Percentiles rank a stretch among this genome's conserved stretches.
These are phyloP conservation scores for Holocentrus rufus DNA, from an alignment of 2,797 vertebrate species.

Conservation along the genomic window DNA sequence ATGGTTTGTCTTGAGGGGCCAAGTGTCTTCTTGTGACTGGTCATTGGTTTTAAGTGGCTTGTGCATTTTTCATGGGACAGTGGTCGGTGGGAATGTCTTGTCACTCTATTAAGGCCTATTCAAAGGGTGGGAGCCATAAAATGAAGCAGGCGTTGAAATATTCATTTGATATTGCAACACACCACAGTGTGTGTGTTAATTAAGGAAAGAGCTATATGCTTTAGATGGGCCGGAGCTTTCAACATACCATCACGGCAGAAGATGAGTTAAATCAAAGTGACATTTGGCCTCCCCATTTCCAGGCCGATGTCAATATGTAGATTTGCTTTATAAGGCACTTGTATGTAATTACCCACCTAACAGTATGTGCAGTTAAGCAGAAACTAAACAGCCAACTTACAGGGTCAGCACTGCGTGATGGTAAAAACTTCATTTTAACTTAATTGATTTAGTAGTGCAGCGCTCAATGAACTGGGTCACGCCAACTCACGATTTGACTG, in stretches of 20 bases:
- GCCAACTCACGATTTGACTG: not conserved
- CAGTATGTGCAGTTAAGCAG: slow-evolving; percentile 14
- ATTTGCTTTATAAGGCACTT: slow-evolving; percentile 41
- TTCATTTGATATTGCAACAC: slow-evolving; percentile 80
- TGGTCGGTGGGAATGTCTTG: slow-evolving; percentile 79
- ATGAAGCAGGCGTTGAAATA: slow-evolving; percentile 80
- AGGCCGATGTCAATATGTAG: slow-evolving; percentile 40
- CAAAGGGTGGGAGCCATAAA: slow-evolving; percentile 77
- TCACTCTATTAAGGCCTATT: slow-evolving; percentile 81
- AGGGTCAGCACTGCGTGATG: not conserved
- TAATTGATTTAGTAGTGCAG: not conserved
- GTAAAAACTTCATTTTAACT: slow-evolving; percentile 3
- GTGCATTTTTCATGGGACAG: slow-evolving; percentile 85
- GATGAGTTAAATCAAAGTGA: slow-evolving; percentile 65
- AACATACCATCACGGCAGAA: slow-evolving; percentile 51
- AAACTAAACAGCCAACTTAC: slow-evolving; percentile 20
- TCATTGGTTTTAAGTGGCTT: slow-evolving; percentile 84
- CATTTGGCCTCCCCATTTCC: slow-evolving; percentile 45
- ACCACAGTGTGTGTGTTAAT: slow-evolving; percentile 76
- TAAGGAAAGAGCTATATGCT: slow-evolving; percentile 76
- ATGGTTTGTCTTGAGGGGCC: slow-evolving; percentile 75
- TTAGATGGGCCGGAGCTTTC: slow-evolving; percentile 67
- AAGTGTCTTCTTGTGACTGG: slow-evolving; percentile 78
- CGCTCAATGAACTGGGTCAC: not conserved
- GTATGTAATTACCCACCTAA: slow-evolving; percentile 7